Base-by-base conservation (phyloP, 2,113 vertebrate species). In the Synchiropus splendidus region DNA sequence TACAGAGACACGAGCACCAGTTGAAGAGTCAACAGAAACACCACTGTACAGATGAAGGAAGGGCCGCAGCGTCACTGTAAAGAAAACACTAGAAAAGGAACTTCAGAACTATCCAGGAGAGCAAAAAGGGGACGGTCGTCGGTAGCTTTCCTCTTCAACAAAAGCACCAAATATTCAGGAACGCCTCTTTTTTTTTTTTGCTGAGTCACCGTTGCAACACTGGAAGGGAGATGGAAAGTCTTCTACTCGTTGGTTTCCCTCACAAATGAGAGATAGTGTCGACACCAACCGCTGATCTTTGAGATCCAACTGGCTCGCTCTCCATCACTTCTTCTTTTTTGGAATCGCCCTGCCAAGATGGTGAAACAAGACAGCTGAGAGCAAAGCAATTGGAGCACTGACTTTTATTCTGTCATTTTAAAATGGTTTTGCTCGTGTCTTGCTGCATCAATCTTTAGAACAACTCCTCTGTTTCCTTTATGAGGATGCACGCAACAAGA, bases 1-100 rank as follows among this genome's bases (percentile, higher is more conserved):
- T 61, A 72, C 60, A 48, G 42, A 62, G 64, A 81, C 75, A 80
- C 73, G 51, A 80, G 83, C 81, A 83, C 77, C 76, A 74, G 77
- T 61, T 40, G 60, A 72, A 62, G 67, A 79, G 58, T 63, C 52
- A 18, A 68, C 67, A 59, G 45, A 78, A 72, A 78, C 58, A 66
- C 64, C 79, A 82, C 69, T 64, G 52, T 69, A 79, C 71, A 79
- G 61, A 78, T 51, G 47, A 45, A 36, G 33, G n/a, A n/a, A n/a
- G 36, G 37, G 58, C 40, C 50, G 37, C 14, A 40, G 48, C n/a
- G 6, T 47, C 30, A 16, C 13, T 41, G 53, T 27, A 48, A 67
- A 43, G 40, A 39, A 45, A 42, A 62, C 36, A 37, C 48, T 31
- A 49, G 64, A 37, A 35, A 51, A 64, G 65, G 35, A 36, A 46